Percentiles rank a stretch among this genome's conserved stretches.
phyloP scores from a whole-genome alignment of 2,888 invertebrate species.

The Rhingia campestris region DNA sequence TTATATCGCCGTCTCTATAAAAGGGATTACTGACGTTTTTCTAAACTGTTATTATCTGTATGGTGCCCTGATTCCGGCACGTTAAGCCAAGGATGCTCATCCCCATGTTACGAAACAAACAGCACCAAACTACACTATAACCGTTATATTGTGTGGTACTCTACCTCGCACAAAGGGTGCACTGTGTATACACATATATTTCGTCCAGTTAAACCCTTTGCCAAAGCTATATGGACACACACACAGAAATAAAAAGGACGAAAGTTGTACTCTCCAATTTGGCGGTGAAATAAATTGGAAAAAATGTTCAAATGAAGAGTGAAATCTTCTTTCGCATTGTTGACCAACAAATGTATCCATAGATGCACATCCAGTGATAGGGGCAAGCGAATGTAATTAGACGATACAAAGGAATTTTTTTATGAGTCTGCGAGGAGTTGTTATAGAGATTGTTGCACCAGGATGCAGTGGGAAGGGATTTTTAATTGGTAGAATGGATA shows the following conservation, averaged over 20 bases:
- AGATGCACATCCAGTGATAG: conserved; percentile 4
- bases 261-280: conserved; percentile 55
- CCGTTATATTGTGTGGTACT: conserved; percentile 19
- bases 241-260: conserved; percentile 3
- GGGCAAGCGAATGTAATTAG: conserved; percentile 17
- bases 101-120: conserved; percentile 51
- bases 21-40: conserved; percentile 73
- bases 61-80: conserved; percentile 70
- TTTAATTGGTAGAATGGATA: no score
- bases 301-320: conserved; percentile 56
- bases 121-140: conserved; percentile 11
- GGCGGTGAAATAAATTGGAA: conserved; percentile 67
- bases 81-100: conserved; percentile 64
- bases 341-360: conserved; percentile 25
- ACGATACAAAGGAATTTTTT: conserved; percentile 21
- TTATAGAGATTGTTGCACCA: no score
- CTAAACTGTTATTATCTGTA: conserved; percentile 73
- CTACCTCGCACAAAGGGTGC: conserved; percentile 10
- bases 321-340: conserved; percentile 33
- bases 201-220: conserved; percentile 29
- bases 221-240: not conserved
- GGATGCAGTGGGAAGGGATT: no score
- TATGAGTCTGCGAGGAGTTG: not conserved
- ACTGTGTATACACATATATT: no score
- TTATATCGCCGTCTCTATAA: conserved; percentile 42